These are phyloP conservation scores for Lagodon rhomboides DNA, from an alignment of 2,797 vertebrate species.

Conservation along the genomic window DNA sequence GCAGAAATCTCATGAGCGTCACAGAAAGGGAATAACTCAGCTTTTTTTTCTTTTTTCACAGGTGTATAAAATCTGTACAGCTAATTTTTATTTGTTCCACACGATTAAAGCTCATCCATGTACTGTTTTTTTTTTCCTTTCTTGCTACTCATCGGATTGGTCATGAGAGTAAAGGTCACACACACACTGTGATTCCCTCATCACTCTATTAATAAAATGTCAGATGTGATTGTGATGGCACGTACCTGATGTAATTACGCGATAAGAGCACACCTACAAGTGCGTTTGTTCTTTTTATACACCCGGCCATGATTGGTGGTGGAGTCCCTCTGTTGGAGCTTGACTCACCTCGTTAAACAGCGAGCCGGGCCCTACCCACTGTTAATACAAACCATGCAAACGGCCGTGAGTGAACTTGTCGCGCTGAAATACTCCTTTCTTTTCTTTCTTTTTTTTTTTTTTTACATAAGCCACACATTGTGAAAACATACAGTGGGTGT, in stretches of 20 bases:
- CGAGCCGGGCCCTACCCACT: not conserved
- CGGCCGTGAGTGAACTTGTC: slow-evolving; percentile 4
- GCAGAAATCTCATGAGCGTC: slow-evolving; percentile 9
- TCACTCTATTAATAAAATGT: not conserved
- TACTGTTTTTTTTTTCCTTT: not conserved
- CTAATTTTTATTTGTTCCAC: not conserved
- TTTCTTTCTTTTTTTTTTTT: not conserved
- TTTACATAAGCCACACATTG: slow-evolving; percentile 27
- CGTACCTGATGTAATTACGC: not conserved
- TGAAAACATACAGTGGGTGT: slow-evolving; percentile 60
- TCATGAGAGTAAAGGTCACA: slow-evolving; percentile 4
- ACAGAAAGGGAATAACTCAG: not conserved
- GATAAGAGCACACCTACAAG: not conserved
- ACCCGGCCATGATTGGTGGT: slow-evolving; percentile 4
- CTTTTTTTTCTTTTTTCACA: slow-evolving; percentile 2
- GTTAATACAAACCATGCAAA: slow-evolving; percentile 31
- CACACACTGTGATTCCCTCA: not conserved
- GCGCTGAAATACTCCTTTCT: slow-evolving; percentile 41
- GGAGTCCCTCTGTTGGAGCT: slow-evolving; percentile 37
- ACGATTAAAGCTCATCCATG: not conserved
- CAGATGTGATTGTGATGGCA: not conserved
- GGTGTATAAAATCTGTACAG: slow-evolving; percentile 27
- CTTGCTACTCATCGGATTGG: not conserved
- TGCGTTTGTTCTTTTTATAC: not conserved
- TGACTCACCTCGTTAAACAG: slow-evolving; percentile 55